phyloP scores from a whole-genome alignment of 2,797 vertebrate species.

The Notolepis coatsorum region DNA sequence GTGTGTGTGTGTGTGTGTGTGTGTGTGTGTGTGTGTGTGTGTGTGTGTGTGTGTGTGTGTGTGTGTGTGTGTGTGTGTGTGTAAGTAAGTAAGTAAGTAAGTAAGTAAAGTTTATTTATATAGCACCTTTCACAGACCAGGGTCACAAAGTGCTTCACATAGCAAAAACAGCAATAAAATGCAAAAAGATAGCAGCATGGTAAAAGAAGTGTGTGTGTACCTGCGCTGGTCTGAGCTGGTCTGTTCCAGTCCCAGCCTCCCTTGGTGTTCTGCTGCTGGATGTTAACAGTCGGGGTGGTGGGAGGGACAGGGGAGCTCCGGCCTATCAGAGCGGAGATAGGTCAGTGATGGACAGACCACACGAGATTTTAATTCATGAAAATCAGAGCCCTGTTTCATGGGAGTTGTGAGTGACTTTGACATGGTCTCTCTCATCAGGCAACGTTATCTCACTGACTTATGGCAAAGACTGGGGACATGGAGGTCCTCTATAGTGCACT shows the following conservation, averaged over 20 bases:
- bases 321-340: conserved; percentile 64
- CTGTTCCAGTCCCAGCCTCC: conserved; percentile 95
- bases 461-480: too few species aligned
- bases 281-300: conserved; percentile 89
- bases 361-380: conserved; percentile 12
- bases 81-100: too few species aligned
- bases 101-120: too few species aligned
- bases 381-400: background rate
- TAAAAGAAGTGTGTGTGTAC: too few species aligned
- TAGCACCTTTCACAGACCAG: too few species aligned
- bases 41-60: background rate
- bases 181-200: too few species aligned
- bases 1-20: background rate
- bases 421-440: too few species aligned
- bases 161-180: too few species aligned
- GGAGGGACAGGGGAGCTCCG: conserved; percentile 86
- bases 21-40: background rate
- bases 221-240: conserved; percentile 79
- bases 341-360: conserved; percentile 16
- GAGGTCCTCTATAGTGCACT: too few species aligned
- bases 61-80: background rate
- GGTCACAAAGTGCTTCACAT: too few species aligned
- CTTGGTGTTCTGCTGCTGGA: conserved; percentile 92
- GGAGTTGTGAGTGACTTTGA: background rate
- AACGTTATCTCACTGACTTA: too few species aligned